Base-by-base conservation (phyloP, 92 coral and sea anemone species). In the Siderastrea radians region DNA sequence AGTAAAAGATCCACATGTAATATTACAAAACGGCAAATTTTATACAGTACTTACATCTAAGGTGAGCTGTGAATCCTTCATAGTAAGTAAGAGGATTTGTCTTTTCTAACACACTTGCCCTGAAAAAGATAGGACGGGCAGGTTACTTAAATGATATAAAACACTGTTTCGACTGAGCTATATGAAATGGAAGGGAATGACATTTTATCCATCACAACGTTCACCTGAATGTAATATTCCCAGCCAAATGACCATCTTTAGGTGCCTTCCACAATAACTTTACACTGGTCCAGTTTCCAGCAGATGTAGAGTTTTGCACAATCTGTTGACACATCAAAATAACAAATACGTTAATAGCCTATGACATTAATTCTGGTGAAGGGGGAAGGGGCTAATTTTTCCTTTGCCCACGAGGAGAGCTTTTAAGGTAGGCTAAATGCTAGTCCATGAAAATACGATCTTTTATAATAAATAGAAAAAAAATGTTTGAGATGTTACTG, bases 161-260 rank as follows among this genome's bases (percentile, higher is more conserved):
- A 26, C 38, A 26, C 38, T 26, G 38, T 26, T 26, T 26, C 0
- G 0, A n/a, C n/a, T n/a, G n/a, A n/a, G n/a, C 38, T 26, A 0
- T 0, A 26, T 26, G 0, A 26, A 26, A 26, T 26, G 38, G 0
- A 26, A 26, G 38, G 38, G 38, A 0, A 26, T 26, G 38, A 26
- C 38, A 26, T 58, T 58, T 58, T 58, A 58, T 58, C 62, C 12
- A 58, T 58, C 6, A 48, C 2, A 0, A 19, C 10, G 19, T 55
- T 75, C 7, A 82, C 87, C 87, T 83, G 73, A 83, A 83, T 7
- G 87, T 83, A 19, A 83, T 73, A 49, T 83, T 83, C 3, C 87
- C 87, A 48, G 87, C 60, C 3, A 16, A 6, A 59, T 59, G 67
- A 13, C 57, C 45, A 51, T 82, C 77, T 16, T 43, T 50, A 3